phyloP scores from a whole-genome alignment of 2,888 invertebrate genomes.

The Andrena bicolor region DNA sequence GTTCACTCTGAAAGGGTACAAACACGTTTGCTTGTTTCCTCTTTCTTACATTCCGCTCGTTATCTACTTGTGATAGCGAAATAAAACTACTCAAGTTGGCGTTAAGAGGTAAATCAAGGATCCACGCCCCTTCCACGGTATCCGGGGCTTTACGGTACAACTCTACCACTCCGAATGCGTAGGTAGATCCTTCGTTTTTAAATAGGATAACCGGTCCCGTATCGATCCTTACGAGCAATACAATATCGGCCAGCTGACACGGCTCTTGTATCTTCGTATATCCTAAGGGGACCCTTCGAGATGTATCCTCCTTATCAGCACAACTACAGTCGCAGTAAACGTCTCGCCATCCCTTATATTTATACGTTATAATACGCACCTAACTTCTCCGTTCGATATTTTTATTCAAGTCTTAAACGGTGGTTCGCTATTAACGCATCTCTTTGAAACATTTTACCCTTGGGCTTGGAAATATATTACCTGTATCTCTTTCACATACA shows the following conservation, averaged over 20 bases:
- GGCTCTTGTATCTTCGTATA: constrained; percentile 40
- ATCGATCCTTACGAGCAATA: constrained; percentile 55
- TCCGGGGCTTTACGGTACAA: not conserved
- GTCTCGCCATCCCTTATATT: constrained; percentile 29
- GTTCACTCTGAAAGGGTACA: not conserved
- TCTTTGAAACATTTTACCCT: constrained; percentile 14
- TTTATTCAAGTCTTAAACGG: constrained; percentile 41
- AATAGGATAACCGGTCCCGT: constrained; percentile 52
- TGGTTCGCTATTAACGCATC: constrained; percentile 35
- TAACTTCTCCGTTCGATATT: constrained; percentile 29
- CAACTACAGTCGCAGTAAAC: constrained; percentile 38
- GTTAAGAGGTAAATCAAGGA: constrained; percentile 16
- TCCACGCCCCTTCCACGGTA: not conserved
- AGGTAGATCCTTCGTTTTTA: constrained; percentile 52
- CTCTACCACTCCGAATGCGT: constrained; percentile 15
- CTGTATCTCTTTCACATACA: not conserved
- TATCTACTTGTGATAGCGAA: not conserved
- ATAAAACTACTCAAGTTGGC: constrained; percentile 16
- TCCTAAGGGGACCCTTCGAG: constrained; percentile 27
- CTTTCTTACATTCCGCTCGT: not conserved
- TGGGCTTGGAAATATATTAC: constrained; percentile 17
- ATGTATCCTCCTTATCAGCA: constrained; percentile 40
- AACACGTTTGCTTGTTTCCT: not conserved
- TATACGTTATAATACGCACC: constrained; percentile 12
- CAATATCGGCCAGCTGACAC: constrained; percentile 51